Evolutionary conservation across 2,113 vertebrate genomes (phyloP), one percentile per base, ranked within the genome.

Genomic region (Hoplias malabaricus): DNA sequence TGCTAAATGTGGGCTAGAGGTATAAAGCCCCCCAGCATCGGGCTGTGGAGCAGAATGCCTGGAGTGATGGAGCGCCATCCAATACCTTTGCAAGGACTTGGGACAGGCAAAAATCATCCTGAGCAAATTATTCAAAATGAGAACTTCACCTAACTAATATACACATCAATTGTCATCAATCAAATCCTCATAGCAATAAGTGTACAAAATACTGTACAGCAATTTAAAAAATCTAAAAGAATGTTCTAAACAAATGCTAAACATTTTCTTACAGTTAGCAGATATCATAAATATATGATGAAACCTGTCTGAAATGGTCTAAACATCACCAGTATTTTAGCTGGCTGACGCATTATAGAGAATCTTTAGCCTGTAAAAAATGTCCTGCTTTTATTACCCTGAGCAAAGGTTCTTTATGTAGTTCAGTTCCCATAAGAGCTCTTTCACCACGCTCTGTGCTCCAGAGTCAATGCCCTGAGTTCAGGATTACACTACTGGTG

Each of bases 311-410:
- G 4, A 19, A 3, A 63, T 25, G 23, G 25, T 19, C 5, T 11
- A 19, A 63, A 50, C 21, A 29, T 50, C 42, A 12, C 6, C 42
- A 1, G 50, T 50, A 50, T 36, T 79, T 40, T 31, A 57, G 42
- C 61, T 27, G 63, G 7, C 46, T 27, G 34, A 57, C 34, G 19
- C 27, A 43, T 36, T 50, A 21, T 57, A 56, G 76, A 75, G 63
- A 84, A 84, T 84, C 59, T 82, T 84, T 86, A 86, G 74, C 82
- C 72, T 80, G 70, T 29, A 61, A 54, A 25, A 75, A 34, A 82
- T 40, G n/a, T 56, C 54, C 33, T 50, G 2, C 63, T 65, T 82
- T 85, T 83, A 84, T 80, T 50, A 65, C 57, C 7, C 27, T 57
- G 82, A 77, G 29, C 74, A 84, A 86, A 86, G 84, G 82, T 86